These are phyloP conservation scores for Linepithema humile DNA, from an alignment of 1,140 invertebrate species.

Conservation along the genomic window DNA sequence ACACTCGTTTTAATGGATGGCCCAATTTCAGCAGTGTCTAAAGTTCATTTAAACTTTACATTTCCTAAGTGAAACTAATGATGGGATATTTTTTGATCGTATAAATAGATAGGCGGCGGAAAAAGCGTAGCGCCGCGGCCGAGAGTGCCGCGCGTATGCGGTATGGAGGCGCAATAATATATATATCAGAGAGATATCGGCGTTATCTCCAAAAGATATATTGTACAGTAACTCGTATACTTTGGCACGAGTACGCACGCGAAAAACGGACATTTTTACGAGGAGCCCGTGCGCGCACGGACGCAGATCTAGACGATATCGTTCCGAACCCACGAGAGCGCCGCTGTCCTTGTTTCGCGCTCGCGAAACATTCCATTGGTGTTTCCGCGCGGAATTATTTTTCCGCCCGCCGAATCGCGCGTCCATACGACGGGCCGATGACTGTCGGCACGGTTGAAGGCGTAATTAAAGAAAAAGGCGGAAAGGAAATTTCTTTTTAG, in stretches of 20 bases:
- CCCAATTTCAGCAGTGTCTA: not conserved
- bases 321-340: constrained; percentile 48
- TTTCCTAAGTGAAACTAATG: not conserved
- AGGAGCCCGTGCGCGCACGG: constrained; percentile 73
- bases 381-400: constrained; percentile 52
- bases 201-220: constrained; percentile 76
- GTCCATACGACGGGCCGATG: constrained; percentile 12
- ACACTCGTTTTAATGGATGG: not conserved
- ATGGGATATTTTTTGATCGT: constrained; percentile 4
- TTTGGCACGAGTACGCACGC: constrained; percentile 60
- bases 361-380: constrained; percentile 65
- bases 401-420: constrained; percentile 1
- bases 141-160: constrained; percentile 5
- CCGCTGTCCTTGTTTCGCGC: constrained; percentile 43
- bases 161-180: constrained; percentile 68
- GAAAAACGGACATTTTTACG: constrained; percentile 77
- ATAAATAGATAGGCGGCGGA: not conserved
- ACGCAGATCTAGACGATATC: constrained; percentile 62
- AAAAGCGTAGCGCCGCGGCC: not conserved
- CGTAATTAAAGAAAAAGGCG: constrained; percentile 12
- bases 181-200: constrained; percentile 76
- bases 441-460: not conserved
- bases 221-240: constrained; percentile 75
- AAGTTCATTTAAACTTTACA: not conserved
- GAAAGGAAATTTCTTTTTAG: not conserved